phyloP scores from a whole-genome alignment of 1,140 invertebrate genomes.

The Ceratoteleas bidentatus region DNA sequence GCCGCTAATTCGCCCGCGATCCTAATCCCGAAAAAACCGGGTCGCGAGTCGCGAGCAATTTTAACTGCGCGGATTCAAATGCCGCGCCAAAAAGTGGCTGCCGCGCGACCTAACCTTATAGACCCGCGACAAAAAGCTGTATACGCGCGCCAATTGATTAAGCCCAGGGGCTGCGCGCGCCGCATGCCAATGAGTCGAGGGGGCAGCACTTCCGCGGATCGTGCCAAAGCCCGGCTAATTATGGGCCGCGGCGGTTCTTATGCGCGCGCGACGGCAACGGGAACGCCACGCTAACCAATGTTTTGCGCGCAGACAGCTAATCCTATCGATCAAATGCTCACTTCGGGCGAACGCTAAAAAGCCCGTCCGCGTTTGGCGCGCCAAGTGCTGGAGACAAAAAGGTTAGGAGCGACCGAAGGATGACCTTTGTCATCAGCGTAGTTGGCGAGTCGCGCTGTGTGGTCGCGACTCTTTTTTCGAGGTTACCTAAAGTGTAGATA shows the following conservation, averaged over 20 bases:
- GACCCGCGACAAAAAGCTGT: constrained; percentile 39
- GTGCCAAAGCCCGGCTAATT: constrained; percentile 50
- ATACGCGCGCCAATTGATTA: constrained; percentile 71
- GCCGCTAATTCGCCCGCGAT: constrained; percentile 1
- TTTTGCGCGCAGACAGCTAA: no score
- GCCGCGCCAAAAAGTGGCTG: constrained; percentile 44
- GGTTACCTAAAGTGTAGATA: no score
- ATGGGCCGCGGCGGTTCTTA: constrained; percentile 50
- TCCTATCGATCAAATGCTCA: no score
- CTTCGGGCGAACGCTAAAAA: no score
- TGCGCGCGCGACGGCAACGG: constrained; percentile 2
- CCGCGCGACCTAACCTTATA: constrained; percentile 15
- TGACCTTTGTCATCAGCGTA: no score
- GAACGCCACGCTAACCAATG: no score
- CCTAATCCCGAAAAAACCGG: constrained; percentile 14
- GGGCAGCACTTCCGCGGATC: constrained; percentile 69
- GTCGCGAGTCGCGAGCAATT: constrained; percentile 3
- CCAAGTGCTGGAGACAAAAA: no score
- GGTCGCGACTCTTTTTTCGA: no score
- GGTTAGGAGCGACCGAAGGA: no score
- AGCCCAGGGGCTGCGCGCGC: constrained; percentile 56
- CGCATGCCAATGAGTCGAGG: constrained; percentile 69
- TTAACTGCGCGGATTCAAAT: constrained; percentile 54
- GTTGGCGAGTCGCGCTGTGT: no score
- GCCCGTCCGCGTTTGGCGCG: no score